Percentiles rank a stretch among this genome's conserved stretches.
Evolutionary conservation across 2,888 invertebrate genomes (phyloP).

Genomic region (Conomelus anceps): DNA sequence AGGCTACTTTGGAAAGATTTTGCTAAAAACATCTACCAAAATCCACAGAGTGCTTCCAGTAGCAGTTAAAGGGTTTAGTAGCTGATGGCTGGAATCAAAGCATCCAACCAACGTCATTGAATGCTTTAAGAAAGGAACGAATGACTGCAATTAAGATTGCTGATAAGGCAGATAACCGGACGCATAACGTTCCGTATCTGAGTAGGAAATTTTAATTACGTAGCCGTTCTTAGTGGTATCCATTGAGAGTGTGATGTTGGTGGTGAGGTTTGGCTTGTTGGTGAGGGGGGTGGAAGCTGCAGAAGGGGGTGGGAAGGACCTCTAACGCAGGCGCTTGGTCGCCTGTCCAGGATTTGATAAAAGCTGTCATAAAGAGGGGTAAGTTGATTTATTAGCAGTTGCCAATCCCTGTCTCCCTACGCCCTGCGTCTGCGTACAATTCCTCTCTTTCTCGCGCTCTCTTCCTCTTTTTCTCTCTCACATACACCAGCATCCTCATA

Average conservation of each 20-base stretch:
- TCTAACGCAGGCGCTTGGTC: background rate
- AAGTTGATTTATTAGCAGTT: conserved; percentile 19
- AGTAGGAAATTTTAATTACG: background rate
- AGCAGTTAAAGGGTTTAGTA: background rate
- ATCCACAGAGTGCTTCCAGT: background rate
- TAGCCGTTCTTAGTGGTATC: background rate
- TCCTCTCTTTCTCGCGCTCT: background rate
- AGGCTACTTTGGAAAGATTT: background rate
- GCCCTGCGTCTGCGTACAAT: background rate
- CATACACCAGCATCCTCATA: no score
- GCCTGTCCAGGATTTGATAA: background rate
- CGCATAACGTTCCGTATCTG: background rate
- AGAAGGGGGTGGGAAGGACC: background rate
- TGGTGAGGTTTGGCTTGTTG: background rate
- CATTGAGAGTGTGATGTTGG: background rate
- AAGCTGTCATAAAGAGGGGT: conserved; percentile 15
- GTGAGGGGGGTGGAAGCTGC: background rate
- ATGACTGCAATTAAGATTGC: background rate
- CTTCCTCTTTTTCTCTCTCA: background rate
- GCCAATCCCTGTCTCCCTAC: background rate
- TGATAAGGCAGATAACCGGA: background rate
- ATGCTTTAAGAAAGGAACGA: background rate
- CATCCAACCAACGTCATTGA: background rate
- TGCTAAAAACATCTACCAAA: background rate
- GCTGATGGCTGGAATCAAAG: background rate